phyloP scores from a whole-genome alignment of 1,140 invertebrate genomes.

The Brachionus rubens region DNA sequence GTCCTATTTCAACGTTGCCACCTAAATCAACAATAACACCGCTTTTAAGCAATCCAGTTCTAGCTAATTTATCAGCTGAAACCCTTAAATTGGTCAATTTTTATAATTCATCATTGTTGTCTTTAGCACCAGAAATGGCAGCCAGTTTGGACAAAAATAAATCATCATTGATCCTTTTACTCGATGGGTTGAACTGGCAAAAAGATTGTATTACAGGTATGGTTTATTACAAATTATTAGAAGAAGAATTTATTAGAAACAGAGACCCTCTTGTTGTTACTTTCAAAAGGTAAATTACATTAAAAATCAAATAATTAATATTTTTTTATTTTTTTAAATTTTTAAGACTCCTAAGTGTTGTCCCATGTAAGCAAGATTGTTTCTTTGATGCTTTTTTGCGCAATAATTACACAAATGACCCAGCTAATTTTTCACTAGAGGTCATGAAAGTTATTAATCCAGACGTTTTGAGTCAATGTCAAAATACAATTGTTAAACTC shows the following conservation, averaged over 20 bases:
- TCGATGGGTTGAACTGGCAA: neutral
- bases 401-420: neutral
- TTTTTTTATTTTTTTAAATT: neutral
- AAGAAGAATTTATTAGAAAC: slow-evolving; percentile 3
- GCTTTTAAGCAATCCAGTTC: neutral
- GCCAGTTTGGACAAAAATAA: neutral
- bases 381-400: neutral
- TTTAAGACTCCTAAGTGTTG: neutral
- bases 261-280: neutral
- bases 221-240: neutral
- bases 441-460: neutral
- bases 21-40: neutral
- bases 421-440: neutral
- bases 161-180: neutral
- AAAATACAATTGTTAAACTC: neutral
- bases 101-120: neutral
- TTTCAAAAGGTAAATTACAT: neutral
- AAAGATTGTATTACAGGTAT: neutral
- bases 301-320: neutral
- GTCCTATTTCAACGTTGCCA: no score
- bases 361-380: slow-evolving; percentile 1
- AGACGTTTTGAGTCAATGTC: neutral
- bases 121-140: neutral
- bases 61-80: neutral
- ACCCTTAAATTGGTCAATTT: neutral